Evolutionary conservation across 2,888 invertebrate species (phyloP), one percentile per base, ranked within the genome.

Genomic region (Leptinotarsa peninsularis): DNA sequence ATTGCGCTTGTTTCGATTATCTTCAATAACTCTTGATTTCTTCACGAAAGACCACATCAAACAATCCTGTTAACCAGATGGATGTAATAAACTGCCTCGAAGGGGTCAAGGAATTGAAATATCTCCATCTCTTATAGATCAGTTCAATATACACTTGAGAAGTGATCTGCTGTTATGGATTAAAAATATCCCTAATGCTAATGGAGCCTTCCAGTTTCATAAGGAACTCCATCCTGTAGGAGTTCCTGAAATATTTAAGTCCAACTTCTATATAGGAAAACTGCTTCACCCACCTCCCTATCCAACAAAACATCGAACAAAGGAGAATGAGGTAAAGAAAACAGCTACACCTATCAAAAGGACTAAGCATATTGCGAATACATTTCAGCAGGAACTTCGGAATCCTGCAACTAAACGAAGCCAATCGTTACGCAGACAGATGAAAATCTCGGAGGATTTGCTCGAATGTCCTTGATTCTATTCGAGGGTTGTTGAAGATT

Each of bases 371-470:
- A 52, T 67, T 70, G 71, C 67, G 67, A 73, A 75, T 63, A 67
- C 74, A 71, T 71, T 68, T 52, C 68, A 27, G 27, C 52, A 18
- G 69, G 69, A 69, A 56, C 69, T 49, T 69, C 21, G 33, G 56
- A 67, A 73, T 73, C 69, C 70, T 69, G 69, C 60, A 23, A 56
- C 70, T 67, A 76, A 76, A 76, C 76, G 76, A 76, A 76, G 76
- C 72, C 76, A 76, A 76, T 76, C 73, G 73, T 73, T 76, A 76
- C 52, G 33, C 67, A 76, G 76, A 73, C 76, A 76, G 73, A 67
- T 69, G 72, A 72, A 66, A 73, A 73, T 73, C 76, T 73, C 73
- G 18, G 33, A 70, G 72, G 76, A 71, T 76, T 73, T 70, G 71
- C 69, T 67, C 56, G 60, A 67, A 72, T 67, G 70, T 76, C 73